Evolutionary conservation across 2,797 vertebrate genomes (phyloP), one percentile per base, ranked within the genome.

Genomic region (Enteromius afrohamiltoni): DNA sequence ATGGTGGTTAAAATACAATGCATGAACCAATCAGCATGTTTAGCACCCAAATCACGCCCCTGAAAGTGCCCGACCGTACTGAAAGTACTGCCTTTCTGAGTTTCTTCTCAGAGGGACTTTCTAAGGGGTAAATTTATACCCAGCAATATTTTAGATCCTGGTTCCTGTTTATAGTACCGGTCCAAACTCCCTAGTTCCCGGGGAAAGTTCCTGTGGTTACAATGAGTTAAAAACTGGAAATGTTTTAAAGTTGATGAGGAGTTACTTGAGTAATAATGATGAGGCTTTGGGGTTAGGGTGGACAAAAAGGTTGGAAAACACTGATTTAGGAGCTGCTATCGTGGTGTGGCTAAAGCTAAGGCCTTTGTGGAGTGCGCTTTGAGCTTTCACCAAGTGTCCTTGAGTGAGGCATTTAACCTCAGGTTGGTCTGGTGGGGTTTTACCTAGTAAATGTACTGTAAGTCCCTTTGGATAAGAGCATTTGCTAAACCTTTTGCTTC

Each of bases 371-470:
- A 77, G 51, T 58, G 53, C n/a, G 9, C 26, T 21, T 7, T 62
- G 14, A n/a, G 64, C 37, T 42, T 76, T 65, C 45, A 42, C 16
- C n/a, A 53, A 55, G 40, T 49, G 49, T 31, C 19, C 26, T 69
- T 77, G 40, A 49, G 21, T 21, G 2, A 21, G 49, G 37, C 51
- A 80, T 53, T 58, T 70, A 80, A 71, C 37, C 16, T 14, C n/a
- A 45, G 34, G 21, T 80, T 71, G 17, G 34, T 70, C 67, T 42
- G 31, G 17, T 1, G 51, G 49, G 51, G 26, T 58, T 42, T 80
- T 80, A 70, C 67, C 73, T 55, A 47, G 64, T 42, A 53, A 79
- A 53, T 67, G 62, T 76, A 77, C 47, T 68, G 34, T 10, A 51
- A 29, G n/a, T 76, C 62, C 21, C 47, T 76, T 67, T 29, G 23